A percentile compares a stretch with the other conserved stretches of the same genome.
These are phyloP conservation scores for Zeus faber DNA, from an alignment of 2,113 vertebrate genomes.

Conservation along the genomic window DNA sequence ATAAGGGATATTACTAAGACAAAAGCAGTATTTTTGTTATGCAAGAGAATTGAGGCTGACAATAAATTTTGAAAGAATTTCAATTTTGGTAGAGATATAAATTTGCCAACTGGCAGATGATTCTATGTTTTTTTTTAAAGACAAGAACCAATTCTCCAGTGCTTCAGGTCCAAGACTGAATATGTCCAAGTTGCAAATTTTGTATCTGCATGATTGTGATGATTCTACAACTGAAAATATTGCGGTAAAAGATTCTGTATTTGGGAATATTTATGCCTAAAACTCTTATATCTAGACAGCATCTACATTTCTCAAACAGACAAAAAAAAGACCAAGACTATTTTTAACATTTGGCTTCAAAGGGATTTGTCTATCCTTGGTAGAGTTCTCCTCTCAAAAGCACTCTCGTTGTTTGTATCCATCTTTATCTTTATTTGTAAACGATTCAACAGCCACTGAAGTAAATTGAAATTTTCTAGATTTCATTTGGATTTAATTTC, in stretches of 20 bases:
- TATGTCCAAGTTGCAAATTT: slow-evolving; percentile 1
- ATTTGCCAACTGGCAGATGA: neutral
- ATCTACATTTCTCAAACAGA: too few species aligned
- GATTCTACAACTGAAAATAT: neutral
- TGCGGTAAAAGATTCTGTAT: neutral
- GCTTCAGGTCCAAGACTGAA: neutral
- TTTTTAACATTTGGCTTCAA: too few species aligned
- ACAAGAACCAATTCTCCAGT: neutral
- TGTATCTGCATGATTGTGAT: neutral
- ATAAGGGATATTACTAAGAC: slow-evolving; percentile 10
- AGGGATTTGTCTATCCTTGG: too few species aligned
- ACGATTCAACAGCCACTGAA: too few species aligned
- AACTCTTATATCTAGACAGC: too few species aligned
- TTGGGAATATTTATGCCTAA: too few species aligned
- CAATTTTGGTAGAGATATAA: neutral
- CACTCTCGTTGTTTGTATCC: too few species aligned
- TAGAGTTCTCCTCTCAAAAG: too few species aligned
- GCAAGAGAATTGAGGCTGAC: slow-evolving; percentile 13
- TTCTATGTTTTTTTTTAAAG: neutral
- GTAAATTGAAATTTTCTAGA: too few species aligned
- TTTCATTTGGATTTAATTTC: too few species aligned
- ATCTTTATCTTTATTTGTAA: too few species aligned
- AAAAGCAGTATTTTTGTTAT: slow-evolving; percentile 15
- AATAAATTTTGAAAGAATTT: neutral
- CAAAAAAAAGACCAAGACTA: too few species aligned